Base-by-base conservation (phyloP, 2,797 vertebrate species). In the Allobates femoralis region DNA sequence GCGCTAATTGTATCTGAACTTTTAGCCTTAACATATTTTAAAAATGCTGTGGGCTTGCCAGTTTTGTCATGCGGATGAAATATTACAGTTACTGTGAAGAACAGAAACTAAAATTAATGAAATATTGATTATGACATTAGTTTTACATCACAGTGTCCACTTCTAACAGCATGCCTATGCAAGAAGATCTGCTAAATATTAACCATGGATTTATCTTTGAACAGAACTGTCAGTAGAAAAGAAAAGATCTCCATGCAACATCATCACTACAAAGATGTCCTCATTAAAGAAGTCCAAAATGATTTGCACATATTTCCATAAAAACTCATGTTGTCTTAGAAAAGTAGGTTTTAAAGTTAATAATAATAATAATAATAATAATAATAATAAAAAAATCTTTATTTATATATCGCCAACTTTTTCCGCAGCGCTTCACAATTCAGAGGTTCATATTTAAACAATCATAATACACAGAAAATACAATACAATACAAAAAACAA, bases 181-280 rank as follows among this genome's bases (percentile, higher is more conserved):
- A 76, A 76, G 28, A 53, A 19, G 26, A 55, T 76, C n/a, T 30
- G 46, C 50, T 15, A 21, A 55, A 75, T 30, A 76, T 55, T 51
- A 28, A 51, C 16, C 41, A 28, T 75, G 50, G 16, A 50, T 75
- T 28, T 75, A 50, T 18, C n/a, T 75, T 51, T 75, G 41, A 75
- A 28, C 71, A 51, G n/a, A 28, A 75, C n/a, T 51, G 41, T 26
- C 41, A 75, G 74, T 18, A 26, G 16, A 30, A 76, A 18, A 19
- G 23, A 19, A 30, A 30, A 53, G 6, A 50, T 53, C 19, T 75
- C 32, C 66, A 11, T 75, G 41, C 6, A 75, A 50, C 26, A 76
- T 76, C 55, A 76, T 16, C 74, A 76, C 74, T 76, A 55, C 46
- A 53, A 76, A 76, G 28, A 55, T 53, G 26, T 53, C 50, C 46